A percentile compares a stretch with the other conserved stretches of the same genome.
These are phyloP conservation scores for Rhopilema esculentum DNA, from an alignment of 30 jellyfish, hydroid and myxozoan species.

Conservation along the genomic window DNA sequence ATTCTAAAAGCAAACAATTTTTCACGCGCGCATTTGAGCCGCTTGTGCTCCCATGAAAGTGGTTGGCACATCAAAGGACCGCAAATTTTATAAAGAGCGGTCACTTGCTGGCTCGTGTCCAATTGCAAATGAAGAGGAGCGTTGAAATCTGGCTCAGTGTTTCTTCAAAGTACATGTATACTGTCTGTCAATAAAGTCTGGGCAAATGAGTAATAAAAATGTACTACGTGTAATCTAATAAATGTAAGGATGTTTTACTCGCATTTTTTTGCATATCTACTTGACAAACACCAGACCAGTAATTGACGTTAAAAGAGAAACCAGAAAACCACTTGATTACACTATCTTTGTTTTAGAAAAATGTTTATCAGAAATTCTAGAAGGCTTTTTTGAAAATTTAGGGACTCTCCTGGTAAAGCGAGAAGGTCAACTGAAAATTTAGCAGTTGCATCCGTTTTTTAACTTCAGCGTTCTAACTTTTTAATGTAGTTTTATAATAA, in stretches of 20 bases:
- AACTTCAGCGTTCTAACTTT: no score
- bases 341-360: no score
- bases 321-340: no score
- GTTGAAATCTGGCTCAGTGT: conserved; percentile 6
- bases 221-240: conserved; percentile 41
- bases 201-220: conserved; percentile 41
- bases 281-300: conserved; percentile 31
- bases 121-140: conserved; percentile 1
- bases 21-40: no score
- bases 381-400: no score
- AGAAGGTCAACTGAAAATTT: no score
- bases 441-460: no score
- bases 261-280: conserved; percentile 9
- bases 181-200: conserved; percentile 48
- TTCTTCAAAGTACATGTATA: not conserved
- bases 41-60: no score
- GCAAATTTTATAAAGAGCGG: not conserved
- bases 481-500: no score
- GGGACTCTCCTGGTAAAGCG: no score
- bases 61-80: not conserved
- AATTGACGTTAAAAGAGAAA: not conserved
- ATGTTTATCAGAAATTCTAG: no score
- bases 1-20: no score
- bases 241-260: not conserved
- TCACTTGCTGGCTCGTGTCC: not conserved